Base-by-base conservation (phyloP, 2,797 vertebrate genomes). In the Tapirus indicus region DNA sequence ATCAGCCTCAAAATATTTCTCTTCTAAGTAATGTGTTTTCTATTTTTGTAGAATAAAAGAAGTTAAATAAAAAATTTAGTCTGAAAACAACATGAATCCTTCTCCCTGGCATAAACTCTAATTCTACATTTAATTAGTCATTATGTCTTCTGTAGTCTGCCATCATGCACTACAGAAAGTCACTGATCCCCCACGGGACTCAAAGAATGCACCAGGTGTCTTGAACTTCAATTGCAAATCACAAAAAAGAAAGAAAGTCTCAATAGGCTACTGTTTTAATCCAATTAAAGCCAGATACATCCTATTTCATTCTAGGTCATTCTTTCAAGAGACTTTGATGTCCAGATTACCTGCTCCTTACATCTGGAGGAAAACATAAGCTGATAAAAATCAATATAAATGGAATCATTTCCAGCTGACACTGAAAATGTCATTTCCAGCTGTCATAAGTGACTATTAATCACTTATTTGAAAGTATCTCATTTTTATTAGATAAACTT, bases 21-120 rank as follows among this genome's bases (percentile, higher is more conserved):
- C 64, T 68, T 60, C 41, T 62, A 80, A 94, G 87, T 58, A 60
- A 86, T 79, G 20, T 75, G 23, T 80, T 87, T 92, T 52, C 62
- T 91, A 27, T 60, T 80, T 94, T 54, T 69, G 20, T 91, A 4
- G 32, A 97, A 52, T 92, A 60, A 90, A 80, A 75, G n/a, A 83
- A 75, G n/a, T 74, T 74, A 78, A 90, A 83, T 75, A 80, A 90
- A 95, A 11, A 86, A 79, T 68, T 82, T 38, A 60, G 64, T 72
- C 79, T 88, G 83, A 92, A 97, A 96, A 96, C 60, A 96, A 96
- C 54, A 92, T 54, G n/a, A 93, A 44, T 91, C 52, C 87, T 62
- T 84, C 44, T 71, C n/a, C 17, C 18, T 91, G 52, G 88, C 32
- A 82, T 83, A 79, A 74, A 94, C 62, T 79, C 10, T 66, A 90